phyloP scores from a whole-genome alignment of 2,113 vertebrate genomes.

The Apus apus region DNA sequence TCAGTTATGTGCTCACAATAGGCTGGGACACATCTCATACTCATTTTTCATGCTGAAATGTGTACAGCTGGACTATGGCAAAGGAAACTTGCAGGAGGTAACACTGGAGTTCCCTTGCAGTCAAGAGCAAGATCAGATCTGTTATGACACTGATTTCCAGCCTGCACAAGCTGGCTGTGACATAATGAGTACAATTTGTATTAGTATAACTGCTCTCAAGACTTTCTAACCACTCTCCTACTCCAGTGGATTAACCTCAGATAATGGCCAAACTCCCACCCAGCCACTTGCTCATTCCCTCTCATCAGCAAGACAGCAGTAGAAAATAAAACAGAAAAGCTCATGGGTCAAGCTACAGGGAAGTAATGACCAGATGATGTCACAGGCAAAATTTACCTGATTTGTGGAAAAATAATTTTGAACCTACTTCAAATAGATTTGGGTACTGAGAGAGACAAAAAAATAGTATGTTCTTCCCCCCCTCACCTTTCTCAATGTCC shows the following conservation, averaged over 20 bases:
- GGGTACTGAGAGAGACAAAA: not conserved
- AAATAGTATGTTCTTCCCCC: not conserved
- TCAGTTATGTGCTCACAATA: not conserved
- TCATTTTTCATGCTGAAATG: not conserved
- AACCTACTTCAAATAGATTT: not conserved
- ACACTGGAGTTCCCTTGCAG: not conserved
- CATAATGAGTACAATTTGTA: fast-evolving
- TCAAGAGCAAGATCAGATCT: not conserved
- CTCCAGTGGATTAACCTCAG: not conserved
- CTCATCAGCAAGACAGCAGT: not conserved
- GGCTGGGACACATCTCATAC: not conserved
- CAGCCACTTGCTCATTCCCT: fast-evolving
- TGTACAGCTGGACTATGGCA: not conserved
- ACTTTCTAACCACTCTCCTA: not conserved
- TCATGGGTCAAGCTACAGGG: not conserved
- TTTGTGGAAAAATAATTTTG: not conserved
- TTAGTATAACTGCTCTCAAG: not conserved
- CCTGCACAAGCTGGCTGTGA: not conserved
- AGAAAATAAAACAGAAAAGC: not conserved
- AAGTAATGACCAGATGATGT: not conserved
- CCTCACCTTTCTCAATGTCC: not conserved
- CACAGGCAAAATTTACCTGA: not conserved
- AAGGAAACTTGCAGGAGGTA: not conserved
- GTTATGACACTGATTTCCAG: not conserved
- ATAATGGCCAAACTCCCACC: not conserved